A percentile compares a stretch with the other conserved stretches of the same genome.
Evolutionary conservation across 2,113 vertebrate species (phyloP).

Genomic region (Kryptolebias marmoratus): DNA sequence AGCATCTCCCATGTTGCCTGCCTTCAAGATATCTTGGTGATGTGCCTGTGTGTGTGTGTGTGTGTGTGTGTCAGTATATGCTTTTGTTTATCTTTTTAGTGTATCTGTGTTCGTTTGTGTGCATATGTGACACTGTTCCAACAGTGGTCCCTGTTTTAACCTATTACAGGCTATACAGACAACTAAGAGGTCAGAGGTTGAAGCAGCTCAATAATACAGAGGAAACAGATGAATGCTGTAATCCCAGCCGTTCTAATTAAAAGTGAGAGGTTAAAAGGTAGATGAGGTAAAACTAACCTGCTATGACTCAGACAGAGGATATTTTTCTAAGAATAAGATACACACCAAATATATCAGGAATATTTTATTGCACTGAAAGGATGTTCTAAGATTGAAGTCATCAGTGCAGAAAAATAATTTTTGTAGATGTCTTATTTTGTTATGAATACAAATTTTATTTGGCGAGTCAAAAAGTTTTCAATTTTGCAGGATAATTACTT

Average conservation of each 20-base stretch:
- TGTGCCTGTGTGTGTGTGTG: slow-evolving; percentile 42
- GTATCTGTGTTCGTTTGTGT: slow-evolving; percentile 33
- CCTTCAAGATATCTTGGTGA: slow-evolving; percentile 46
- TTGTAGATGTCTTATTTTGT: neutral
- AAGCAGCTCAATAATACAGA: slow-evolving; percentile 51
- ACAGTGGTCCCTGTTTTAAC: slow-evolving; percentile 47
- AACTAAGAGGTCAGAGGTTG: slow-evolving; percentile 62
- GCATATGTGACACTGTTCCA: slow-evolving; percentile 29
- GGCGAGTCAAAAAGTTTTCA: too few species aligned
- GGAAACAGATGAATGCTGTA: slow-evolving; percentile 62
- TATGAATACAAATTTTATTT: neutral
- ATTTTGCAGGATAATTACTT: too few species aligned
- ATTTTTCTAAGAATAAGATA: slow-evolving; percentile 68
- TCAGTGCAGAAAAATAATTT: neutral
- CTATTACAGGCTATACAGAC: slow-evolving; percentile 65
- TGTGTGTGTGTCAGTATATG: slow-evolving; percentile 17
- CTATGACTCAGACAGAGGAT: slow-evolving; percentile 71
- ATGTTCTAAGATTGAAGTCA: slow-evolving; percentile 35
- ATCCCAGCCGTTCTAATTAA: slow-evolving; percentile 63
- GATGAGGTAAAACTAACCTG: slow-evolving; percentile 68
- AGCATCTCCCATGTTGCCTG: slow-evolving; percentile 60
- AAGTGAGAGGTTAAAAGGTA: slow-evolving; percentile 73
- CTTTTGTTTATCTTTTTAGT: slow-evolving; percentile 19
- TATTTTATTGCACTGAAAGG: slow-evolving; percentile 45
- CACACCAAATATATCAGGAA: slow-evolving; percentile 55